A percentile compares a stretch with the other conserved stretches of the same genome.
phyloP scores from a whole-genome alignment of 2,888 invertebrate genomes.

The Eristalis arbustorum region DNA sequence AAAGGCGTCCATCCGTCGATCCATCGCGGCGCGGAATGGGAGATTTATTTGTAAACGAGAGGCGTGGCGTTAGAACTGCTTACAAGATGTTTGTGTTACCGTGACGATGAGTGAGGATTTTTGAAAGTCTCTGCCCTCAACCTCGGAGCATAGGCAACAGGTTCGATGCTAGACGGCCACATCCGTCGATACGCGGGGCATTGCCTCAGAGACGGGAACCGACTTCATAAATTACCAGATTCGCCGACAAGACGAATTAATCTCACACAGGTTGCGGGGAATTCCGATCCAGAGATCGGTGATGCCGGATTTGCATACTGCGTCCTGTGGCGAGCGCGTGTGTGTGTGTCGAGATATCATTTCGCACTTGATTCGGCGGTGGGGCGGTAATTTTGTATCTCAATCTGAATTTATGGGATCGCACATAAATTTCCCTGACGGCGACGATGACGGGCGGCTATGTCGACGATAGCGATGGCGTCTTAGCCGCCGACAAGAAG shows the following conservation, averaged over 20 bases:
- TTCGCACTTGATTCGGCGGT: slow-evolving; percentile 50
- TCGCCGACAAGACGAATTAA: slow-evolving; percentile 48
- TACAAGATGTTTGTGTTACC: slow-evolving; percentile 32
- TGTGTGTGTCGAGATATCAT: slow-evolving; percentile 54
- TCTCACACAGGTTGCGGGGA: slow-evolving; percentile 5
- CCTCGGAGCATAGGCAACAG: slow-evolving; percentile 26
- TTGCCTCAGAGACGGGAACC: not conserved
- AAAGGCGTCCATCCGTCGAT: slow-evolving; percentile 32
- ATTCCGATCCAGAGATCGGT: not conserved
- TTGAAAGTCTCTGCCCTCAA: slow-evolving; percentile 23
- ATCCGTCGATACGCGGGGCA: not conserved
- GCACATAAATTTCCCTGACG: slow-evolving; percentile 30
- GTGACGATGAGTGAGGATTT: slow-evolving; percentile 27
- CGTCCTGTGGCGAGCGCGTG: not conserved
- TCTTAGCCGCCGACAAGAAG: not conserved
- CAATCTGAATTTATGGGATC: slow-evolving; percentile 54
- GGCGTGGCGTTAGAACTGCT: slow-evolving; percentile 34
- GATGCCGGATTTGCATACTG: slow-evolving; percentile 29
- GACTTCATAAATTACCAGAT: slow-evolving; percentile 55
- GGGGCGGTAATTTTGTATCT: slow-evolving; percentile 54
- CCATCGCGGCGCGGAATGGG: slow-evolving; percentile 15
- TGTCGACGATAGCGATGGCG: not conserved
- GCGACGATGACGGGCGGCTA: not conserved
- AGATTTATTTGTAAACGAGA: slow-evolving; percentile 30
- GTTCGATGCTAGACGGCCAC: not conserved